A percentile compares a stretch with the other conserved stretches of the same genome.
These are phyloP conservation scores for Ictalurus punctatus DNA, from an alignment of 2,113 vertebrate species.

Conservation along the genomic window DNA sequence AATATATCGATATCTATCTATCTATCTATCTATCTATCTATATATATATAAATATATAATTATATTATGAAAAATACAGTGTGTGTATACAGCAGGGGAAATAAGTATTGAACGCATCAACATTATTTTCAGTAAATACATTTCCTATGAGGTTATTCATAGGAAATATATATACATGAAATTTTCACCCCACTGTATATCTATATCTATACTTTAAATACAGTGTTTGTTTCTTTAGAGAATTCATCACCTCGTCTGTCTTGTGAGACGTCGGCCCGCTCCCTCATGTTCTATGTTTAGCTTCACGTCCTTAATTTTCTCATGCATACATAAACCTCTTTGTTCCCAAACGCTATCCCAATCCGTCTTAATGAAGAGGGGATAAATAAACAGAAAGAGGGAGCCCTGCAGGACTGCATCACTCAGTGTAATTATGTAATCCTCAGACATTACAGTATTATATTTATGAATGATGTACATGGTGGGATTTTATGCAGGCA, in stretches of 20 bases:
- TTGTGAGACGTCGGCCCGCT: background rate
- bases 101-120: no score
- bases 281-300: background rate
- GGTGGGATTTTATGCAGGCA: slow-evolving; percentile 15
- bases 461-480: slow-evolving; percentile 7
- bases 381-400: slow-evolving; percentile 1
- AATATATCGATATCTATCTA: no score
- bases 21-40: no score
- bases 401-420: slow-evolving; percentile 4
- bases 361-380: slow-evolving; percentile 16
- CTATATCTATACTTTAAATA: background rate
- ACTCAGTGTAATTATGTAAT: slow-evolving; percentile 16
- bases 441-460: background rate
- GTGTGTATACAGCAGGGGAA: no score
- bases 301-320: background rate
- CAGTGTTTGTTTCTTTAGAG: background rate
- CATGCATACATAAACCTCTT: slow-evolving; percentile 11
- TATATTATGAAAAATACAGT: no score
- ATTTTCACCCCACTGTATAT: no score
- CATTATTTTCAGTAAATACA: no score
- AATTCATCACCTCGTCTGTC: background rate
- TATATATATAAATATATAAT: no score
- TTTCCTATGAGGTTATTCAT: no score
- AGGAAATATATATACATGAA: no score
- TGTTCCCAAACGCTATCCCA: background rate